Percentiles rank a stretch among this genome's conserved stretches.
These are phyloP conservation scores for Uloborus plumipes DNA, from an alignment of 2,888 invertebrate genomes.

Conservation along the genomic window DNA sequence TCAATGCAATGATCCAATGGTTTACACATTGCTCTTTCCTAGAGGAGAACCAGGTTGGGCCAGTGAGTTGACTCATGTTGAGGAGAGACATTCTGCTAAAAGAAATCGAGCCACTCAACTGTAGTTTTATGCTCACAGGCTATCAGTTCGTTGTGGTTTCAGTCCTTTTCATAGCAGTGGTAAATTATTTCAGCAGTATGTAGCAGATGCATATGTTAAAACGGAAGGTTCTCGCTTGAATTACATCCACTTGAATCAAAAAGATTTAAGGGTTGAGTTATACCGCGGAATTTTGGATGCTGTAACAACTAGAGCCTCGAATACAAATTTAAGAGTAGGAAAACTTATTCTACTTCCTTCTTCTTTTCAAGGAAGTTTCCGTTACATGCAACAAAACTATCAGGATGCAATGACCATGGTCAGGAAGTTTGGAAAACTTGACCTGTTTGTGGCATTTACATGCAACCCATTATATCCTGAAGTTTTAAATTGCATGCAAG, in stretches of 20 bases:
- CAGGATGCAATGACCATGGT: slow-evolving; percentile 73
- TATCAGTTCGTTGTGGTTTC: not conserved
- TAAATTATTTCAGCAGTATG: slow-evolving; percentile 66
- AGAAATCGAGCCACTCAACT: not conserved
- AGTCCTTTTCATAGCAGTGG: slow-evolving; percentile 19
- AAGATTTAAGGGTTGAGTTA: slow-evolving; percentile 66
- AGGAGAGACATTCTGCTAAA: not conserved
- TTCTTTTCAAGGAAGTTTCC: slow-evolving; percentile 67
- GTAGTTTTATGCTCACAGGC: slow-evolving; percentile 18
- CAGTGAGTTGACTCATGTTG: slow-evolving; percentile 7
- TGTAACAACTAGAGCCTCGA: slow-evolving; percentile 24
- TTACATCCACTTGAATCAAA: slow-evolving; percentile 68
- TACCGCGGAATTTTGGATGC: slow-evolving; percentile 67
- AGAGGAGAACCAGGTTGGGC: slow-evolving; percentile 66
- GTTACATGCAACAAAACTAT: slow-evolving; percentile 70
- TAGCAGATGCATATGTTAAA: slow-evolving; percentile 68
- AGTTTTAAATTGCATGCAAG: slow-evolving; percentile 67
- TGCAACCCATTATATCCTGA: slow-evolving; percentile 72
- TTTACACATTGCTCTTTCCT: slow-evolving; percentile 67
- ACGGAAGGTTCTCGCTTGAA: slow-evolving; percentile 68
- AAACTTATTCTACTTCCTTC: slow-evolving; percentile 28
- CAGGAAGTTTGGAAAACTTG: slow-evolving; percentile 71
- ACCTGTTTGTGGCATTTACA: slow-evolving; percentile 73
- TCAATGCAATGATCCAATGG: slow-evolving; percentile 66
- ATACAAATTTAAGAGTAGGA: not conserved